These are phyloP conservation scores for Scaeva pyrastri DNA, from an alignment of 2,888 invertebrate species.

Conservation along the genomic window DNA sequence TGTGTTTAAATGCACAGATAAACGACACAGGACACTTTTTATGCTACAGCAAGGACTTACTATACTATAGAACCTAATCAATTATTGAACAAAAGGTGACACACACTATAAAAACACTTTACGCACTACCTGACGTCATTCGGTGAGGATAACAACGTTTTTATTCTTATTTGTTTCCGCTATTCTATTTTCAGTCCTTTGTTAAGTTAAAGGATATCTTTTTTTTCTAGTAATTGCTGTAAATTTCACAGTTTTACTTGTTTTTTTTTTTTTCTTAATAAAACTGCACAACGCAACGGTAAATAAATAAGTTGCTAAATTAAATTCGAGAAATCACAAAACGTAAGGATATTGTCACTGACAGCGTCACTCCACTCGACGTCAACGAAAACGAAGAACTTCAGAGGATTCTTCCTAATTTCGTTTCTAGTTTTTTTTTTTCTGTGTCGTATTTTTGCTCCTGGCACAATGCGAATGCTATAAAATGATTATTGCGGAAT, in stretches of 20 bases:
- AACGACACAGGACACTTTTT: conserved; percentile 22
- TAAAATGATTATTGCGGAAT: conserved; percentile 56
- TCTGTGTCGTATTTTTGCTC: conserved; percentile 7
- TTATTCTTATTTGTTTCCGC: not conserved
- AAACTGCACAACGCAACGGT: not conserved
- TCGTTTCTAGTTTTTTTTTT: not conserved
- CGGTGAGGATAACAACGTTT: conserved; percentile 47
- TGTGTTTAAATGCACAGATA: conserved; percentile 24
- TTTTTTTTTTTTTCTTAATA: not conserved
- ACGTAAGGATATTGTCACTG: conserved; percentile 46
- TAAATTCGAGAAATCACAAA: conserved; percentile 41
- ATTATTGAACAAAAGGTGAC: conserved; percentile 54
- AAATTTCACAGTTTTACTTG: conserved; percentile 16
- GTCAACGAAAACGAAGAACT: not conserved
- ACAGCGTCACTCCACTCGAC: conserved; percentile 57
- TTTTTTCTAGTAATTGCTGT: conserved; percentile 16
- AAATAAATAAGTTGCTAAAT: conserved; percentile 5
- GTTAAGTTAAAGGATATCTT: conserved; percentile 9
- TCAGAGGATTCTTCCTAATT: conserved; percentile 47
- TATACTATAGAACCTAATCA: conserved; percentile 32
- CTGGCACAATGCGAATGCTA: conserved; percentile 36
- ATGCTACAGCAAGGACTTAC: not conserved
- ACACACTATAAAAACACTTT: conserved; percentile 27
- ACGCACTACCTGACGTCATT: conserved; percentile 67
- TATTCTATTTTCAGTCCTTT: conserved; percentile 27